These are phyloP conservation scores for Pteronotus mesoamericanus DNA, from an alignment of 2,797 vertebrate genomes.

Conservation along the genomic window DNA sequence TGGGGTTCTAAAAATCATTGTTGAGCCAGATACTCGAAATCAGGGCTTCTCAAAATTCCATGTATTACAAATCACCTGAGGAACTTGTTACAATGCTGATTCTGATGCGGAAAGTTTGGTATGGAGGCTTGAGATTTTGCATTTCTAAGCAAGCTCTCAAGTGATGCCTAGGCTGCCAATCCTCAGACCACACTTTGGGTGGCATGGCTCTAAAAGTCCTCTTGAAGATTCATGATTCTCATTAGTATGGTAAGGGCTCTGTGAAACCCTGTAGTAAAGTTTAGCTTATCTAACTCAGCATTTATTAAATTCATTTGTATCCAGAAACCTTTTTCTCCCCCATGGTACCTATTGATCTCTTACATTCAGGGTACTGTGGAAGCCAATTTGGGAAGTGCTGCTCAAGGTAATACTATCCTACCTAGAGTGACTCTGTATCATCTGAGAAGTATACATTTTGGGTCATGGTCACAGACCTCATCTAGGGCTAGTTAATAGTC, in stretches of 20 bases:
- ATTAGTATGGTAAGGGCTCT: slow-evolving; percentile 49
- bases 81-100: background rate
- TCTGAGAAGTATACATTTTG: slow-evolving; percentile 35
- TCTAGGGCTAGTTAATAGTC: slow-evolving; percentile 43
- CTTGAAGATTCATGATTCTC: slow-evolving; percentile 37
- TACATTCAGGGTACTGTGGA: background rate
- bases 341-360: slow-evolving; percentile 28
- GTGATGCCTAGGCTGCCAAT: background rate
- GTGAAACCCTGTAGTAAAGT: slow-evolving; percentile 41
- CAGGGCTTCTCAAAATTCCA: background rate
- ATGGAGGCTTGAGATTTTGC: background rate
- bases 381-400: slow-evolving; percentile 30
- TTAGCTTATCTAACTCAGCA: slow-evolving; percentile 46
- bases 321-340: slow-evolving; percentile 18
- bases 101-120: slow-evolving; percentile 1
- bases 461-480: slow-evolving; percentile 4
- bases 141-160: slow-evolving; percentile 34
- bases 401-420: slow-evolving; percentile 29
- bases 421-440: slow-evolving; percentile 22
- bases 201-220: slow-evolving; percentile 38
- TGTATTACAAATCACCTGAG: background rate
- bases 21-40: background rate
- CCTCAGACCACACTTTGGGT: background rate
- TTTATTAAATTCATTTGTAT: slow-evolving; percentile 49
- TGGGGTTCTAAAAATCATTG: background rate